Percentiles rank a stretch among this genome's conserved stretches.
Evolutionary conservation across 2,113 vertebrate species (phyloP).

Genomic region (Tauraco erythrolophus): DNA sequence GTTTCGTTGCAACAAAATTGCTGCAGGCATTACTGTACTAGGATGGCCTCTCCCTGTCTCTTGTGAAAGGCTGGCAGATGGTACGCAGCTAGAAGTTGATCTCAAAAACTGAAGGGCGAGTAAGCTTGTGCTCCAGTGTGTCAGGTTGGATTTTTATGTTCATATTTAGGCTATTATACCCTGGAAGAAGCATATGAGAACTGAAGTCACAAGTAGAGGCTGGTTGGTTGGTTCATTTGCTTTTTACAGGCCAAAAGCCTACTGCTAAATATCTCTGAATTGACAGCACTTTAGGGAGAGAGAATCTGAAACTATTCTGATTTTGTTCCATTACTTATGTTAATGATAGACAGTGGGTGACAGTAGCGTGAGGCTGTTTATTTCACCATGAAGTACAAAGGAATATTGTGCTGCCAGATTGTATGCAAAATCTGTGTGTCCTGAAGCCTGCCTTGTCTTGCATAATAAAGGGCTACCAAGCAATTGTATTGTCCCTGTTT

Average conservation of each 20-base stretch:
- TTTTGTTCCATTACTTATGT: neutral
- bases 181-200: neutral
- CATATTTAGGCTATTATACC: neutral
- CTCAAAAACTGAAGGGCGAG: neutral
- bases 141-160: neutral
- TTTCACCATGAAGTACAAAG: slow-evolving; percentile 29
- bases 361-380: slow-evolving; percentile 16
- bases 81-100: neutral
- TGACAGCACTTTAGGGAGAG: neutral
- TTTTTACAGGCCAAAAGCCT: neutral
- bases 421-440: slow-evolving; percentile 14
- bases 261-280: neutral
- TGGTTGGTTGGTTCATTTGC: neutral
- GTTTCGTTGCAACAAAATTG: neutral
- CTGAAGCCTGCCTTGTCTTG: slow-evolving; percentile 31
- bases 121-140: neutral
- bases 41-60: neutral
- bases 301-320: neutral
- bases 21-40: neutral
- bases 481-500: slow-evolving; percentile 16
- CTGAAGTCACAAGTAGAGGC: neutral
- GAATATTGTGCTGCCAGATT: slow-evolving; percentile 18
- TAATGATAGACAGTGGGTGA: neutral
- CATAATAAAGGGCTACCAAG: slow-evolving; percentile 12
- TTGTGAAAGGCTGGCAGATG: neutral